Evolutionary conservation across 2,797 vertebrate species (phyloP).

Genomic region (Steatocranus sp.): DNA sequence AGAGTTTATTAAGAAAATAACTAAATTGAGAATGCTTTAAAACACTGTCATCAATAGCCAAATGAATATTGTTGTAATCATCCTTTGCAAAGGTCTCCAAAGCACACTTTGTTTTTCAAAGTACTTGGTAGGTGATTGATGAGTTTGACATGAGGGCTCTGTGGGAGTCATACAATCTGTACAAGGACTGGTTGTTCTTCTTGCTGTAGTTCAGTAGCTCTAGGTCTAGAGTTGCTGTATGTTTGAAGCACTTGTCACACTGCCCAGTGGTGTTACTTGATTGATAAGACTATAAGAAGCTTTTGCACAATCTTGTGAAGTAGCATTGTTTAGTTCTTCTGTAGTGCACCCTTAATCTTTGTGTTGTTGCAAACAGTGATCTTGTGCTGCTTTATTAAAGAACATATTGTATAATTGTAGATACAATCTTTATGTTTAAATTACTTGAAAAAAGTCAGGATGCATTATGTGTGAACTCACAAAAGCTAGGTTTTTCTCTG

Average conservation of each 20-base stretch:
- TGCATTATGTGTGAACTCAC: not conserved
- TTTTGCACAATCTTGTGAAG: not conserved
- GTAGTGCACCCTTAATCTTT: not conserved
- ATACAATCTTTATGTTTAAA: not conserved
- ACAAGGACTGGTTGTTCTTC: not conserved
- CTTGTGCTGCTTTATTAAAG: not conserved
- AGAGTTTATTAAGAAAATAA: not conserved
- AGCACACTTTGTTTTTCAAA: not conserved
- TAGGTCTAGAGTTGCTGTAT: not conserved
- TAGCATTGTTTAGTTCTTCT: not conserved
- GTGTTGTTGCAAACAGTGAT: not conserved
- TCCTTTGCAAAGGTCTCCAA: not conserved
- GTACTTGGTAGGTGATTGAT: not conserved
- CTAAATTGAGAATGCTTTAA: not conserved
- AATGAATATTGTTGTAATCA: not conserved
- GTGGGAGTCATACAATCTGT: not conserved
- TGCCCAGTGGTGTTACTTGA: not conserved
- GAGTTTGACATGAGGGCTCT: not conserved
- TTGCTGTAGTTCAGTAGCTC: not conserved
- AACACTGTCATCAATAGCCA: not conserved
- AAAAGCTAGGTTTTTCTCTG: not conserved
- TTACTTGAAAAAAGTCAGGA: not conserved
- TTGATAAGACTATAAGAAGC: not conserved
- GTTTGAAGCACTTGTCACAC: not conserved
- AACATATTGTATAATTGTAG: not conserved